A percentile compares a stretch with the other conserved stretches of the same genome.
These are phyloP conservation scores for Dasypus novemcinctus DNA, from an alignment of 2,113 vertebrate species.

Conservation along the genomic window DNA sequence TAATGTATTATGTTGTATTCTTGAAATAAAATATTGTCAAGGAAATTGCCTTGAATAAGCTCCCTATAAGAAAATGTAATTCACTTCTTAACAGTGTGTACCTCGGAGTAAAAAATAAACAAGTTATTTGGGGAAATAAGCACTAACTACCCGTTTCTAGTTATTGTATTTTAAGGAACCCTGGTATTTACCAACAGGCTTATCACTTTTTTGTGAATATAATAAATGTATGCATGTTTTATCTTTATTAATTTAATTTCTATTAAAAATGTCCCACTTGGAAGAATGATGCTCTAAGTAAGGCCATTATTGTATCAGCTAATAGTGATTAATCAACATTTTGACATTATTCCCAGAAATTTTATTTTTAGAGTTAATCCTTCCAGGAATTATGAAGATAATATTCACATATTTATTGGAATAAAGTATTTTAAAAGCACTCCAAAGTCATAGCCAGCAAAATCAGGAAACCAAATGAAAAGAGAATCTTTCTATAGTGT, in stretches of 20 bases:
- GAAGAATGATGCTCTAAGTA: constrained; percentile 58
- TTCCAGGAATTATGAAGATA: constrained; percentile 65
- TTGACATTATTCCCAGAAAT: constrained; percentile 75
- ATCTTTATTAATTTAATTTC: constrained; percentile 34
- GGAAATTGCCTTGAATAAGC: background rate
- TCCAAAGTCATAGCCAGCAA: background rate
- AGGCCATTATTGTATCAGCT: constrained; percentile 62
- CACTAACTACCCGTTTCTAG: background rate
- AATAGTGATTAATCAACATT: constrained; percentile 60
- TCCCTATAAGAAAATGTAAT: background rate
- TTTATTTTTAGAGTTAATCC: constrained; percentile 48
- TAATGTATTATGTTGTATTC: background rate
- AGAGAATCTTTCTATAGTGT: background rate
- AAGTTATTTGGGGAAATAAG: background rate
- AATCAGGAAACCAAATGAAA: background rate
- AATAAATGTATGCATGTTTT: constrained; percentile 17
- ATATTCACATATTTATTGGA: constrained; percentile 42
- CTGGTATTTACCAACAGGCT: background rate
- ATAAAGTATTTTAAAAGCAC: constrained; percentile 28
- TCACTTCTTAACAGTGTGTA: background rate
- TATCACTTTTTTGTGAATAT: background rate
- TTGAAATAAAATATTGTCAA: background rate
- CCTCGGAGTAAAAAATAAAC: background rate
- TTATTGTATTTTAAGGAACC: background rate
- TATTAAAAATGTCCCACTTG: constrained; percentile 26